Conservation (phyloP, 2,888 invertebrate genomes). For the Stenotaenia linearis region DNA sequence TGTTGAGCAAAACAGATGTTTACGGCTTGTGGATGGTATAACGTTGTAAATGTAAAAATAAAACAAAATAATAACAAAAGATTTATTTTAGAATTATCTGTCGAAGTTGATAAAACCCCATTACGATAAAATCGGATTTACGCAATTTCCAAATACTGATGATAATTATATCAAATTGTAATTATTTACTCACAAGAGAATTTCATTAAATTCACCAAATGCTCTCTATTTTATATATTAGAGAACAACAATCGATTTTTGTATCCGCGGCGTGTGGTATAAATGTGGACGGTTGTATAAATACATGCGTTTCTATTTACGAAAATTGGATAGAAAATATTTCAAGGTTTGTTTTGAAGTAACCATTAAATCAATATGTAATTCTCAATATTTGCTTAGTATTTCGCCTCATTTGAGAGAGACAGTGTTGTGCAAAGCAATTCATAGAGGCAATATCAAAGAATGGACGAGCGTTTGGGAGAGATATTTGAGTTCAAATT, state of each 20-base stretch:
- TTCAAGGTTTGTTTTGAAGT: background rate
- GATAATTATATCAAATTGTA: background rate
- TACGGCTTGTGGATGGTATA: slow-evolving; percentile 35
- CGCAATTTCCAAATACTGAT: background rate
- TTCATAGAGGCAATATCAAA: slow-evolving; percentile 61
- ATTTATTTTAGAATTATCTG: background rate
- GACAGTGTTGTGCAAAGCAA: slow-evolving; percentile 51
- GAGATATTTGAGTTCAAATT: slow-evolving; percentile 59
- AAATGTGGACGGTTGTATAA: background rate
- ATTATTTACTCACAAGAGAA: no score
- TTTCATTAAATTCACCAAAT: no score
- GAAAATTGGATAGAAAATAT: background rate
- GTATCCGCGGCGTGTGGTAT: background rate
- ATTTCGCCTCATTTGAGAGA: slow-evolving; percentile 4
- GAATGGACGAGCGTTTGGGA: slow-evolving; percentile 77
- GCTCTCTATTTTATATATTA: no score
- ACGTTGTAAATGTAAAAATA: background rate
- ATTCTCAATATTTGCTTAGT: background rate
- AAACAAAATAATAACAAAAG: background rate
- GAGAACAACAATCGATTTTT: background rate
- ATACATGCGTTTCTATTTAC: background rate
- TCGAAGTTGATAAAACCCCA: background rate
- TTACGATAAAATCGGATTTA: background rate
- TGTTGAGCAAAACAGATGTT: slow-evolving; percentile 29
- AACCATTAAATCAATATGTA: background rate